A percentile compares a stretch with the other conserved stretches of the same genome.
Conservation (phyloP, 2,113 vertebrate genomes). For the Gymnarchus niloticus region DNA sequence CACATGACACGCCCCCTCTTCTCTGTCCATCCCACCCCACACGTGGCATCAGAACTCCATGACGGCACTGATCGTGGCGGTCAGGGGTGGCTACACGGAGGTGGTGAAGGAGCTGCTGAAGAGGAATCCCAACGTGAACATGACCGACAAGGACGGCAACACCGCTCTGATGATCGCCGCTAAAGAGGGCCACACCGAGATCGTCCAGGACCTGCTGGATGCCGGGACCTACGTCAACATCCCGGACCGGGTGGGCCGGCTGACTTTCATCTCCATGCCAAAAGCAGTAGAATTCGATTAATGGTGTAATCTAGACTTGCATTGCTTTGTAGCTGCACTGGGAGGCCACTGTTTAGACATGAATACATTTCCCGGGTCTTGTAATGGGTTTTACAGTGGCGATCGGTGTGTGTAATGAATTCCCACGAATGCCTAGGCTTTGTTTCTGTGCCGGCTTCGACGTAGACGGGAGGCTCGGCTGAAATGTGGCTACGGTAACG, state of each 20-base stretch:
- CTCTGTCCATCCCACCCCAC: neutral
- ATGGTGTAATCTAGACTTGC: neutral
- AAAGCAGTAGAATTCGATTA: neutral
- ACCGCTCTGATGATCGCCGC: constrained; percentile 94
- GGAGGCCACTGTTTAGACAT: neutral
- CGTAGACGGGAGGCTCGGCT: neutral
- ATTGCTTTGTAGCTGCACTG: neutral
- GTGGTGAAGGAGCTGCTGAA: constrained; percentile 96
- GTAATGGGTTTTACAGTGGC: neutral
- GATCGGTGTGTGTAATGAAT: neutral
- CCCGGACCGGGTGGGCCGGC: constrained; percentile 79
- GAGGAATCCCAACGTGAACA: constrained; percentile 91
- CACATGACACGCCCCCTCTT: neutral
- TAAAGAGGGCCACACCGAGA: constrained; percentile 91
- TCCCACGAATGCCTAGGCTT: neutral
- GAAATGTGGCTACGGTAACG: neutral
- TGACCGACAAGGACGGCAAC: constrained; percentile 96
- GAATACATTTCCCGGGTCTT: neutral
- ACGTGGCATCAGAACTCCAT: constrained; percentile 80
- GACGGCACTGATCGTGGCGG: constrained; percentile 94
- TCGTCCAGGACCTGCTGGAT: constrained; percentile 92
- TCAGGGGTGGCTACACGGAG: constrained; percentile 83
- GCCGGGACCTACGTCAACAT: constrained; percentile 96
- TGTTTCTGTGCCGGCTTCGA: neutral
- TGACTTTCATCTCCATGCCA: neutral